These are phyloP conservation scores for Ceratosolen fusciceps DNA, from an alignment of 1,140 invertebrate genomes.

Conservation along the genomic window DNA sequence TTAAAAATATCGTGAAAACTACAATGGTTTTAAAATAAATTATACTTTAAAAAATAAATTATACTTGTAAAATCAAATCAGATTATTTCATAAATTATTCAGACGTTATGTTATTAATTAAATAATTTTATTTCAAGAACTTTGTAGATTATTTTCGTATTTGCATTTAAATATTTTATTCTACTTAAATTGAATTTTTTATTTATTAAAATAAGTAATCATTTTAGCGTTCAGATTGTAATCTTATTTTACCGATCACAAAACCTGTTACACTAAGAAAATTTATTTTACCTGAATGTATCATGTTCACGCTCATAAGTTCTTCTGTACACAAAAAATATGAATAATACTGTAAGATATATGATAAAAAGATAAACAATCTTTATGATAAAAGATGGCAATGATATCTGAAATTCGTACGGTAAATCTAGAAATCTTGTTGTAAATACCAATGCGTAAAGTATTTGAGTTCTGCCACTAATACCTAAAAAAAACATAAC, in stretches of 20 bases:
- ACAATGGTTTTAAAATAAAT: too few species aligned
- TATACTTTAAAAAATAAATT: too few species aligned
- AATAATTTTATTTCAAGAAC: too few species aligned
- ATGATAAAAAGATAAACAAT: slow-evolving; percentile 30
- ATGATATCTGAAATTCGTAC: slow-evolving; percentile 23
- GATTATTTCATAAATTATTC: too few species aligned
- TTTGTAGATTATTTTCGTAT: too few species aligned
- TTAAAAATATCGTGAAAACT: too few species aligned
- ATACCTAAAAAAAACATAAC: slow-evolving; percentile 35
- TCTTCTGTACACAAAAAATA: slow-evolving; percentile 22
- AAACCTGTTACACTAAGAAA: neutral
- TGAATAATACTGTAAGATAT: slow-evolving; percentile 35
- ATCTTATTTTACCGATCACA: neutral
- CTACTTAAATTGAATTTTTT: too few species aligned
- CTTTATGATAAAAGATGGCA: slow-evolving; percentile 41
- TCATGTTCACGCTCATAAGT: slow-evolving; percentile 40
- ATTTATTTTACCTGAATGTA: slow-evolving; percentile 40
- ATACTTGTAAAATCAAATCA: too few species aligned
- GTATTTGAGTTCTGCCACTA: slow-evolving; percentile 43
- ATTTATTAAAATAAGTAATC: too few species aligned
- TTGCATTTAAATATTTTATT: too few species aligned
- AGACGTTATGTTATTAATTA: too few species aligned
- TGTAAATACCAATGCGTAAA: slow-evolving; percentile 37
- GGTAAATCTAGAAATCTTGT: slow-evolving; percentile 43
- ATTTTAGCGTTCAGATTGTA: too few species aligned